Percentiles rank a stretch among this genome's conserved stretches.
These are phyloP conservation scores for Drosophila formosana DNA, from an alignment of 2,888 invertebrate genomes.

Conservation along the genomic window DNA sequence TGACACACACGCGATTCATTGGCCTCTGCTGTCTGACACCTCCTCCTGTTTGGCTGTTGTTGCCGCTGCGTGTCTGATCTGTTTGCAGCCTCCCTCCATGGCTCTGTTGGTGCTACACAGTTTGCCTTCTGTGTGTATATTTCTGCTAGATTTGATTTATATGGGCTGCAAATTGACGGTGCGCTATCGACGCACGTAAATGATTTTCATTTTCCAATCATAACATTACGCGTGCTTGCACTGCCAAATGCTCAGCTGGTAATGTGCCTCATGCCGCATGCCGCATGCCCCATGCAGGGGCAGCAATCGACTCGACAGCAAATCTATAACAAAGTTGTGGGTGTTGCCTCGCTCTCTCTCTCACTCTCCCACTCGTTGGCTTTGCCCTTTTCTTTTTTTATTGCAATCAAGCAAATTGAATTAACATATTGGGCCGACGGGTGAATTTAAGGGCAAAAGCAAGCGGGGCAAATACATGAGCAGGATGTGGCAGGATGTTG, in stretches of 20 bases:
- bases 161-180: constrained; percentile 69
- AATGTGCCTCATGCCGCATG: constrained; percentile 4
- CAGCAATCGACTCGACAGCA: too few relatives aligned
- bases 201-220: constrained; percentile 81
- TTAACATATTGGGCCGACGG: constrained; percentile 64
- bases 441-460: constrained; percentile 21
- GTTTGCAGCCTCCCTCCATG: not conserved
- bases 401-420: constrained; percentile 74
- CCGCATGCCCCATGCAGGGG: constrained; percentile 10
- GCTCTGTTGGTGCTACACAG: not conserved
- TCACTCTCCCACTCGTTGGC: not conserved
- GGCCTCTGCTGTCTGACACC: constrained; percentile 13
- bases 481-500: constrained; percentile 49
- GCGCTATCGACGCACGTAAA: constrained; percentile 69
- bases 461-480: constrained; percentile 17
- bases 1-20: constrained; percentile 54
- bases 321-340: constrained; percentile 36
- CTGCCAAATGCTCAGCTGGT: constrained; percentile 63
- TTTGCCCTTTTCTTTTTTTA: constrained; percentile 33
- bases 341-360: constrained; percentile 12
- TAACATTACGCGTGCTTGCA: constrained; percentile 75
- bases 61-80: constrained; percentile 1
- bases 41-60: not conserved
- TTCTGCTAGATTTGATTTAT: constrained; percentile 72
- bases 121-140: constrained; percentile 29